Evolutionary conservation across 2,797 vertebrate genomes (phyloP), one percentile per base, ranked within the genome.

Genomic region (Argya squamiceps): DNA sequence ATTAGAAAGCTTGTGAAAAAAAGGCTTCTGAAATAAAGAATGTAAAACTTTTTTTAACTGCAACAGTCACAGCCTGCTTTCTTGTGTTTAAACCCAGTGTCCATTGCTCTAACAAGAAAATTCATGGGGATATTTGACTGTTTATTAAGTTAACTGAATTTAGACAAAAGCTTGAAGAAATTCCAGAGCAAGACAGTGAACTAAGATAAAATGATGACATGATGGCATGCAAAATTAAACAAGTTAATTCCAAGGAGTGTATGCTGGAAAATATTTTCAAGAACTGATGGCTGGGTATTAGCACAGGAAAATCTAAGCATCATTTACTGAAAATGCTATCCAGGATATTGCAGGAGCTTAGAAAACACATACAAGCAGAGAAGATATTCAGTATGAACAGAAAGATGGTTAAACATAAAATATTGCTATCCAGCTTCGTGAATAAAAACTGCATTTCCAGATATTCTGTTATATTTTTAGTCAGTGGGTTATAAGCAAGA

Each of bases 231-330:
- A 90, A 84, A 86, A 92, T 82, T 65, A 60, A 88, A 80, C 60
- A 75, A 27, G 18, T n/a, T 60, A 69, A 78, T 79, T 41, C 47
- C 63, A 74, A 64, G 37, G 43, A 86, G 29, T 36, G 21, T 14
- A 30, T 30, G 34, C n/a, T 85, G 67, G 73, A 92, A 93, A 89
- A 62, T 58, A 82, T 74, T 95, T 85, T 94, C 71, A 83, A 32
- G 84, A 67, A 60, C 11, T 20, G 76, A 37, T 60, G 75, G 39
- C 63, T 95, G 71, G 60, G 67, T 89, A 92, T 80, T 93, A 93
- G 36, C 49, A 68, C 7, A 18, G 83, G 55, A 77, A 93, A 84
- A 80, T 82, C 29, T 64, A 69, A 60, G n/a, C 63, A 46, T 56
- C 14, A 4, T 65, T 93, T 77, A 69, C 34, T 68, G 68, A 80